These are phyloP conservation scores for Harmothoe impar DNA, from an alignment of 2,888 invertebrate species.

Conservation along the genomic window DNA sequence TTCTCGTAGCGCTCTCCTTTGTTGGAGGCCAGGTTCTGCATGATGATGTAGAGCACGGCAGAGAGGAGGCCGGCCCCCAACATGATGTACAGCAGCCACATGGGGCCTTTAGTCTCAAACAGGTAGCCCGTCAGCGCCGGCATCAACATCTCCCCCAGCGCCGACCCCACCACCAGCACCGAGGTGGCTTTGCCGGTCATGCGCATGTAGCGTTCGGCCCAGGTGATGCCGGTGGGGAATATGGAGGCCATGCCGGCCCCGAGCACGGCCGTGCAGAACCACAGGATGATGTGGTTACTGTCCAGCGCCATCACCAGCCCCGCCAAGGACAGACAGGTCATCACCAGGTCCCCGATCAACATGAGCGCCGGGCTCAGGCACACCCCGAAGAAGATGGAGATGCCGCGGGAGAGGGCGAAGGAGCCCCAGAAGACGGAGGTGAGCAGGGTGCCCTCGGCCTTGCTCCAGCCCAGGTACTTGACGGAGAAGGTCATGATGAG, in stretches of 20 bases:
- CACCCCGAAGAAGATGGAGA: constrained; percentile 82
- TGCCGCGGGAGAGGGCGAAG: constrained; percentile 83
- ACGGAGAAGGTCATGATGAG: constrained; percentile 83
- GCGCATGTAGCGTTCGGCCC: constrained; percentile 84
- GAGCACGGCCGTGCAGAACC: constrained; percentile 82
- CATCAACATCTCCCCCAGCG: constrained; percentile 83
- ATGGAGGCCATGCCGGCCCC: constrained; percentile 84
- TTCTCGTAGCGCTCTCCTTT: constrained; percentile 73
- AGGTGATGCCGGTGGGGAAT: constrained; percentile 84
- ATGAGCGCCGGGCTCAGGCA: constrained; percentile 82
- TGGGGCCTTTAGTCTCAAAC: constrained; percentile 78
- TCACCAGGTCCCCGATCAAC: constrained; percentile 81
- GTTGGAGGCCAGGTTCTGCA: constrained; percentile 80
- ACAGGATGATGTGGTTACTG: constrained; percentile 73
- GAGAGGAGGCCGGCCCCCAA: constrained; percentile 76
- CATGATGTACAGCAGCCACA: constrained; percentile 82
- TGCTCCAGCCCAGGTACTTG: constrained; percentile 78
- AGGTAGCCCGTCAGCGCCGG: constrained; percentile 82
- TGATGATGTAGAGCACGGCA: constrained; percentile 77
- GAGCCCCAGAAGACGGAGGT: constrained; percentile 84
- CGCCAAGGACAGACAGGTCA: constrained; percentile 76
- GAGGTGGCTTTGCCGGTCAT: constrained; percentile 84
- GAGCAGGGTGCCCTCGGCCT: constrained; percentile 81
- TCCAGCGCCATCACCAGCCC: constrained; percentile 77
- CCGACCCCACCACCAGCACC: constrained; percentile 83